Base-by-base conservation (phyloP, 2,888 invertebrate genomes). In the Glaucopsyche alexis region DNA sequence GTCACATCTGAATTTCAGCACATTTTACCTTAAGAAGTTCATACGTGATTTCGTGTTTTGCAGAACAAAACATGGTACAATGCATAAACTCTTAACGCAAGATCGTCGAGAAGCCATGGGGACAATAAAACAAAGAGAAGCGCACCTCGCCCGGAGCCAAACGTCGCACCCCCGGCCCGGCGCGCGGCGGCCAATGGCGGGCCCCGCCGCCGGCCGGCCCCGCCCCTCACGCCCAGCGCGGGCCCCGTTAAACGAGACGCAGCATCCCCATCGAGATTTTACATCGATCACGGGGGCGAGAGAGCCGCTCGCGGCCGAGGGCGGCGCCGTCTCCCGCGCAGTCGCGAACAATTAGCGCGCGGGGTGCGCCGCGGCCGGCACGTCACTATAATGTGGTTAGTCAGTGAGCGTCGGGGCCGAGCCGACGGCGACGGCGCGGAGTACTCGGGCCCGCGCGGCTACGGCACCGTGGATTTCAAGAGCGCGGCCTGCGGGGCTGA, bases 381-480 rank as follows among this genome's bases (percentile, higher is more conserved):
- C 91, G 92, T 90, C 93, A 92, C 92, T 91, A 91, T 94, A 94
- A 94, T 94, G 94, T 93, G 93, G 94, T 94, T 94, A 94, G 94
- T 94, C 94, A 93, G 94, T 94, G 94, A 94, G 89, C 93, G 94
- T 91, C 94, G 93, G 93, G 90, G 91, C 91, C 93, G 93, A 86
- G 91, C 93, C 93, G 93, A 93, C 93, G 90, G 89, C 86, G 89
- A 88, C 85, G 87, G 87, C 81, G 84, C 86, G 84, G 89, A 90
- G 78, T 88, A 88, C 87, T 86, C 89, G 80, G 85, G 89, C 87
- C 89, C 87, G 84, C 89, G 88, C 84, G 89, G 89, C 94, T 94
- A 95, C 95, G 93, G 94, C 95, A 95, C 95, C 95, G 96, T 95
- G 96, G 96, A 95, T 95, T 96, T 96, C 96, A 96, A 96, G 94